Evolutionary conservation across 1,140 invertebrate genomes (phyloP).

Genomic region (Eriocheir sinensis): DNA sequence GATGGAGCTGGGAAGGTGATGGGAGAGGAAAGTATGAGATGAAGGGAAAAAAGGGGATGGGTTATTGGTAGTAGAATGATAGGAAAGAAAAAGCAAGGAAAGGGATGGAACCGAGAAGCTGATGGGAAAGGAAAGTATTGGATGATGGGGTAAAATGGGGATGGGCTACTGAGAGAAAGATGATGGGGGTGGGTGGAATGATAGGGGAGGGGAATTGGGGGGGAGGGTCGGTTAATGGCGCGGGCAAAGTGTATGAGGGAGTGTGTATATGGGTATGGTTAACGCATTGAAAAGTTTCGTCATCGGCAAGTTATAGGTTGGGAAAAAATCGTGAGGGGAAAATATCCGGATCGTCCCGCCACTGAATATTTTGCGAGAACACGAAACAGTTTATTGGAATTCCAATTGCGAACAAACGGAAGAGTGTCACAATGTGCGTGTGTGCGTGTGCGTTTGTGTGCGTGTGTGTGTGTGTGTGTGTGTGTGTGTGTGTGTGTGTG

Average conservation of each 20-base stretch:
- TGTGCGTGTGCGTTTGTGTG: neutral
- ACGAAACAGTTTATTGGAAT: neutral
- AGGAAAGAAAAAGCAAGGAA: too few relatives aligned
- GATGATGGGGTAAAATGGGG: too few relatives aligned
- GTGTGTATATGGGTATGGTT: too few relatives aligned
- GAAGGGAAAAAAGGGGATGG: too few relatives aligned
- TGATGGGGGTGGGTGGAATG: neutral
- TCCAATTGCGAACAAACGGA: conserved; percentile 19
- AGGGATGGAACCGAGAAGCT: too few relatives aligned
- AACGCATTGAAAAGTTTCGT: neutral
- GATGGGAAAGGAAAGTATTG: too few relatives aligned
- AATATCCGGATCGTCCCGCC: neutral
- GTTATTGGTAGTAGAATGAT: too few relatives aligned
- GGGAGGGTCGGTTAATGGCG: too few relatives aligned
- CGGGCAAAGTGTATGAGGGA: too few relatives aligned
- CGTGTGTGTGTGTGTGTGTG: conserved; percentile 19
- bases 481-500: conserved; percentile 22
- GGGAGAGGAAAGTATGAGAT: too few relatives aligned
- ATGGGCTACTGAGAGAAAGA: neutral
- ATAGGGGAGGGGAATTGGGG: neutral
- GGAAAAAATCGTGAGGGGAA: neutral
- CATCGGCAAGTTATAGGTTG: too few relatives aligned
- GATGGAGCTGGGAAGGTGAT: too few relatives aligned
- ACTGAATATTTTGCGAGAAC: neutral
- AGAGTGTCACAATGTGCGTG: neutral